Percentiles rank a stretch among this genome's conserved stretches.
Evolutionary conservation across 2,113 vertebrate genomes (phyloP).

Genomic region (Elachura formosa): DNA sequence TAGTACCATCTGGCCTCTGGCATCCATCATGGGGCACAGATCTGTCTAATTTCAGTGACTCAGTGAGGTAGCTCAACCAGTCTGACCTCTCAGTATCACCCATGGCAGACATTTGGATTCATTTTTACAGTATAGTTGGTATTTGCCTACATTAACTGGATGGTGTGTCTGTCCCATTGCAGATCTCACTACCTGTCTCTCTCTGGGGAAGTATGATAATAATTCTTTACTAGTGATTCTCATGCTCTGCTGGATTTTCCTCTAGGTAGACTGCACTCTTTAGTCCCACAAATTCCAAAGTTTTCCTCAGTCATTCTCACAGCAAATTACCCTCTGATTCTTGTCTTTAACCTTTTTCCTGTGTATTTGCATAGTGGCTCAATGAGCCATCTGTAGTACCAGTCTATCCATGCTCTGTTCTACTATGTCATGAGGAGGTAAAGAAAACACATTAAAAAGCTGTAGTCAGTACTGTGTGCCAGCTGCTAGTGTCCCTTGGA

Average conservation of each 20-base stretch:
- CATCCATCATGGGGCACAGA: neutral
- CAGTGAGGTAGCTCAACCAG: neutral
- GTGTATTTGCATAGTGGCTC: neutral
- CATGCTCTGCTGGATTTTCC: neutral
- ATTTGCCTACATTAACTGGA: neutral
- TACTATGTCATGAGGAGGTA: neutral
- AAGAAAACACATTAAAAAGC: neutral
- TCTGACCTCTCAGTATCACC: neutral
- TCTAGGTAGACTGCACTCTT: neutral
- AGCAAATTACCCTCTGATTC: neutral
- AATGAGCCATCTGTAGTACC: neutral
- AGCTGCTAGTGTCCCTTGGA: constrained; percentile 16
- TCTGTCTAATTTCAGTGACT: neutral
- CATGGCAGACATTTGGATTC: neutral
- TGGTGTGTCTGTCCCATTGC: neutral
- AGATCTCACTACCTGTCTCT: neutral
- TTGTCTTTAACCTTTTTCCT: neutral
- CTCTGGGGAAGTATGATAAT: neutral
- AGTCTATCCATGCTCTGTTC: neutral
- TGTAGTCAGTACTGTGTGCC: neutral
- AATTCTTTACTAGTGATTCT: neutral
- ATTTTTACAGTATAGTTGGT: neutral
- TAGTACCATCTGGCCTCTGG: neutral
- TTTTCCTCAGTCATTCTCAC: neutral
- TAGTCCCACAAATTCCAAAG: neutral